phyloP scores from a whole-genome alignment of 2,797 vertebrate species.

The Sebastes steindachneri region DNA sequence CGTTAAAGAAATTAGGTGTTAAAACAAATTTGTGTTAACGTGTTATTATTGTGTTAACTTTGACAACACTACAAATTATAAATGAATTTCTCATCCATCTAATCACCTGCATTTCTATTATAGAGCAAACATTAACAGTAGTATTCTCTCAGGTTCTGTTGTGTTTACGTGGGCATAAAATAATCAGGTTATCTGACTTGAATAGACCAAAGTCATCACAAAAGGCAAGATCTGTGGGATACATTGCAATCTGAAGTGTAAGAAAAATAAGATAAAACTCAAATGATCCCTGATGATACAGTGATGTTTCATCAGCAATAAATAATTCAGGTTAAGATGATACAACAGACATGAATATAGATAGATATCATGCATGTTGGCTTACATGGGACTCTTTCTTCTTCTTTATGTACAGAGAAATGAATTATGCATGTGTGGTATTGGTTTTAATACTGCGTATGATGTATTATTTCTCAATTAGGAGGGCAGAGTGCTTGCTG shows the following conservation, averaged over 20 bases:
- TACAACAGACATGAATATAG: background rate
- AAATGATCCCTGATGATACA: background rate
- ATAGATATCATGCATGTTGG: background rate
- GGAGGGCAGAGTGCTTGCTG: slow-evolving; percentile 14
- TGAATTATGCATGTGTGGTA: slow-evolving; percentile 10
- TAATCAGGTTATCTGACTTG: background rate
- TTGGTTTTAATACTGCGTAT: background rate
- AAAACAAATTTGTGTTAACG: too few species aligned
- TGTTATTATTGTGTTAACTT: too few species aligned
- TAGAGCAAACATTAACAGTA: background rate
- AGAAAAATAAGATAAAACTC: background rate
- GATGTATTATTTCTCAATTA: slow-evolving; percentile 13
- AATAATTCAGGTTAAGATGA: background rate
- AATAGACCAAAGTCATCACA: background rate
- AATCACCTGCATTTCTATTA: background rate
- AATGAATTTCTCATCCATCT: background rate
- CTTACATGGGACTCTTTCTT: background rate
- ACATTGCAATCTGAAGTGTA: background rate
- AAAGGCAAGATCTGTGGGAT: background rate
- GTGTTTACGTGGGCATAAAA: background rate
- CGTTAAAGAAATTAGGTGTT: too few species aligned
- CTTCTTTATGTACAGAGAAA: background rate
- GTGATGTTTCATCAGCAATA: background rate
- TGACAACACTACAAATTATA: too few species aligned
- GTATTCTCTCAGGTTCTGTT: background rate